Base-by-base conservation (phyloP, 2,888 invertebrate genomes). In the Hirtodrosophila trivittata region DNA sequence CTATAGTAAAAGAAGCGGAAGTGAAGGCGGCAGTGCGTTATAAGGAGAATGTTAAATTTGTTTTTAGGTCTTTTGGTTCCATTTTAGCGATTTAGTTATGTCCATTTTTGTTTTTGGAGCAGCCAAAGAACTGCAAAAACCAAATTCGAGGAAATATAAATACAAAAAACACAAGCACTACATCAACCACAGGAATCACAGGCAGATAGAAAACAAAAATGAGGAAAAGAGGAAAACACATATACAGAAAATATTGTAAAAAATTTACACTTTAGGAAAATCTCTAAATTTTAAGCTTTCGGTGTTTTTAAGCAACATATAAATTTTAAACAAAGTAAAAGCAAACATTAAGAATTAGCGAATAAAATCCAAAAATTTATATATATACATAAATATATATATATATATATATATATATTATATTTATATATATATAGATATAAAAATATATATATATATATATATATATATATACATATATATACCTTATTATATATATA, bases 281-380 rank as follows among this genome's bases (percentile, higher is more conserved):
- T 84, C 82, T 78, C 86, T 89, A 89, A 89, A 89, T 87, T 82
- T 89, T 90, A 90, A 89, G 90, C 90, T 90, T 90, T 90, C 81
- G 90, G 89, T 90, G 90, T 90, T 90, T 89, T 88, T 86, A 88
- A 86, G 63, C 68, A 83, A 77, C 58, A 67, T 69, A 47, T 49
- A 62, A 64, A 60, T 65, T n/a, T 55, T 38, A 54, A 75, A 65
- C 21, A 52, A 45, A 60, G 49, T 75, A 66, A 68, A 65, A 68
- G 66, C 58, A 71, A 55, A 43, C 67, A 77, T 68, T 64, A 57
- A 74, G 72, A 74, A 71, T 88, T 88, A 88, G 82, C 76, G 67
- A 73, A 77, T 76, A 64, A 71, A 72, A 74, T 65, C 69, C 69
- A 70, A 72, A 72, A 75, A 76, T 77, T 75, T 69, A n/a, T 63